A percentile compares a stretch with the other conserved stretches of the same genome.
These are phyloP conservation scores for Chamaea fasciata DNA, from an alignment of 2,113 vertebrate species.

Conservation along the genomic window DNA sequence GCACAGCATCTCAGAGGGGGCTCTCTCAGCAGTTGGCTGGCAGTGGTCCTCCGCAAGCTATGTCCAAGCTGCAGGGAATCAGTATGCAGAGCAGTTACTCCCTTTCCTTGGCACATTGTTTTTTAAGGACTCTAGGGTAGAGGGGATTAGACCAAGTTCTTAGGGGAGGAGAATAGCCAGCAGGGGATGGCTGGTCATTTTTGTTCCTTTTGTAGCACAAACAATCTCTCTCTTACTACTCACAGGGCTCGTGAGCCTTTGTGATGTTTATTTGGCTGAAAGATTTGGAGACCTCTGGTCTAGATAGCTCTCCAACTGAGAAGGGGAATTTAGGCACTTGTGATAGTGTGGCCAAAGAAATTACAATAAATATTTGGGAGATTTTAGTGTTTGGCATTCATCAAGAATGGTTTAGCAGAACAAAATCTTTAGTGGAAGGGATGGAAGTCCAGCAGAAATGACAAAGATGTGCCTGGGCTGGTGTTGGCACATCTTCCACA, in stretches of 20 bases:
- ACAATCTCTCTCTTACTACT: slow-evolving; percentile 43
- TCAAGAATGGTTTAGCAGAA: slow-evolving; percentile 26
- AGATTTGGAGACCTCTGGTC: slow-evolving; percentile 53
- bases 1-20: not conserved
- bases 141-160: slow-evolving; percentile 48
- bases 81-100: slow-evolving; percentile 25
- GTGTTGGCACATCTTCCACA: slow-evolving; percentile 46
- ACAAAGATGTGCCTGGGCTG: slow-evolving; percentile 53
- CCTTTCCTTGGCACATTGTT: slow-evolving; percentile 36
- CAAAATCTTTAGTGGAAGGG: slow-evolving; percentile 24
- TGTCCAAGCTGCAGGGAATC: not conserved
- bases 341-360: slow-evolving; percentile 40
- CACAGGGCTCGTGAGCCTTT: slow-evolving; percentile 18
- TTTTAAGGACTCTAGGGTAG: slow-evolving; percentile 21
- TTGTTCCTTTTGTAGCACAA: slow-evolving; percentile 55
- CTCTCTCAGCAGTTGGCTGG: slow-evolving; percentile 9
- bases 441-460: slow-evolving; percentile 48
- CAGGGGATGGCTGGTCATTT: slow-evolving; percentile 56
- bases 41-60: not conserved
- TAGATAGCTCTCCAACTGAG: slow-evolving; percentile 52
- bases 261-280: slow-evolving; percentile 49
- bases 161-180: slow-evolving; percentile 44
- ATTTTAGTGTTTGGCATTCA: slow-evolving; percentile 39
- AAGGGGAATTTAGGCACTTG: slow-evolving; percentile 45
- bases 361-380: slow-evolving; percentile 49